A percentile compares a stretch with the other conserved stretches of the same genome.
These are phyloP conservation scores for Tapirus terrestris DNA, from an alignment of 2,113 vertebrate species.

Conservation along the genomic window DNA sequence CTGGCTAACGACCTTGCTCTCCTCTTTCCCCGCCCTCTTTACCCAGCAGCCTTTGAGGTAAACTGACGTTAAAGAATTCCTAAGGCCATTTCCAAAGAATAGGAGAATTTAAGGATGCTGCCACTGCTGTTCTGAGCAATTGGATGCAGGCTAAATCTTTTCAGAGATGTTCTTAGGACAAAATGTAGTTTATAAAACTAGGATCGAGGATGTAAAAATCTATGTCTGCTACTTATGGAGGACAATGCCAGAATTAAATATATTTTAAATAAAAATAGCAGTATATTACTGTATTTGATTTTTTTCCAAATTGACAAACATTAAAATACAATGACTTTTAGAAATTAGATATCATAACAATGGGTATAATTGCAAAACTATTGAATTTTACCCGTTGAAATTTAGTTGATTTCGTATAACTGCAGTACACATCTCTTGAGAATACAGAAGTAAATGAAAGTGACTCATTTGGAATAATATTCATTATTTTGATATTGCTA, in stretches of 20 bases:
- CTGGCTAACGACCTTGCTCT: background rate
- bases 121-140: background rate
- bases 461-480: background rate
- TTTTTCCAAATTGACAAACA: background rate
- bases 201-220: background rate
- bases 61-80: conserved; percentile 12
- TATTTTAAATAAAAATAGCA: background rate
- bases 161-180: background rate
- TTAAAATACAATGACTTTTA: conserved; percentile 42
- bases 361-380: background rate
- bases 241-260: background rate
- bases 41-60: background rate
- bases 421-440: background rate
- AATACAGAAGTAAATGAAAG: background rate
- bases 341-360: background rate
- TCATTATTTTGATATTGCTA: background rate
- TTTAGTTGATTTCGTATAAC: background rate
- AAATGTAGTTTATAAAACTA: conserved; percentile 18
- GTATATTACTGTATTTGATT: background rate
- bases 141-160: conserved; percentile 14
- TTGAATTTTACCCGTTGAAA: conserved; percentile 12
- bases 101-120: conserved; percentile 1
- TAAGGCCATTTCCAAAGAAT: background rate
- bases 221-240: background rate
- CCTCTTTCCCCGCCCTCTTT: background rate